Conservation (phyloP, 2,113 vertebrate genomes). For the Brachirus orientalis region DNA sequence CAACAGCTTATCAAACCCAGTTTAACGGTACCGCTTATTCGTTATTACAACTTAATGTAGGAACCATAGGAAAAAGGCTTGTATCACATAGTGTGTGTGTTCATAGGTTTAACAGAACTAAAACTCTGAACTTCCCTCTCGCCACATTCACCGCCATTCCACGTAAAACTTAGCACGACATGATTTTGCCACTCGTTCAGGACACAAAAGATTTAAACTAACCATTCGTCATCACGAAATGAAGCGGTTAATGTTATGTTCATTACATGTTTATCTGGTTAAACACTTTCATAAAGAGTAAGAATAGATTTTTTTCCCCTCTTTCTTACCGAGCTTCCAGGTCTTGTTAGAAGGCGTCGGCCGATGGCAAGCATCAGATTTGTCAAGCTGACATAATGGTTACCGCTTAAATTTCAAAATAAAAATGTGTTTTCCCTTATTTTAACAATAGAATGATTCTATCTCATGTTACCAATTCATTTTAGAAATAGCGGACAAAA, state of each 20-base stretch:
- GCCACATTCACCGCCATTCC: constrained; percentile 53
- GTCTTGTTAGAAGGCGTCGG: constrained; percentile 61
- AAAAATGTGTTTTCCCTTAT: background rate
- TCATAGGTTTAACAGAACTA: background rate
- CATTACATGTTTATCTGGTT: background rate
- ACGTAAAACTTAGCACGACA: constrained; percentile 11
- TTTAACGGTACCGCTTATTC: background rate
- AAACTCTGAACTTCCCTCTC: constrained; percentile 47
- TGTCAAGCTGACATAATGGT: background rate
- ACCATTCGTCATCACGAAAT: background rate
- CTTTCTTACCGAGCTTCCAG: constrained; percentile 46
- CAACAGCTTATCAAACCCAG: background rate
- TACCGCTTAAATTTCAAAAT: constrained; percentile 44
- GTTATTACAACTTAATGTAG: background rate
- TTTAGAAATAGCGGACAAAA: too few species aligned
- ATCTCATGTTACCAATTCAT: fast-evolving
- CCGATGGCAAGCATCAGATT: constrained; percentile 10
- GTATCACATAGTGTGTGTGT: background rate
- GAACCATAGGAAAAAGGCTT: background rate
- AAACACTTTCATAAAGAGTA: background rate
- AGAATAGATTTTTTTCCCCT: background rate
- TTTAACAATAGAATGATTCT: background rate
- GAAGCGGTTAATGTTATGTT: background rate
- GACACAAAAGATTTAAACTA: background rate
- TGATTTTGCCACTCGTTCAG: background rate